A percentile compares a stretch with the other conserved stretches of the same genome.
Evolutionary conservation across 2,797 vertebrate genomes (phyloP).

Genomic region (Borostomias antarcticus): DNA sequence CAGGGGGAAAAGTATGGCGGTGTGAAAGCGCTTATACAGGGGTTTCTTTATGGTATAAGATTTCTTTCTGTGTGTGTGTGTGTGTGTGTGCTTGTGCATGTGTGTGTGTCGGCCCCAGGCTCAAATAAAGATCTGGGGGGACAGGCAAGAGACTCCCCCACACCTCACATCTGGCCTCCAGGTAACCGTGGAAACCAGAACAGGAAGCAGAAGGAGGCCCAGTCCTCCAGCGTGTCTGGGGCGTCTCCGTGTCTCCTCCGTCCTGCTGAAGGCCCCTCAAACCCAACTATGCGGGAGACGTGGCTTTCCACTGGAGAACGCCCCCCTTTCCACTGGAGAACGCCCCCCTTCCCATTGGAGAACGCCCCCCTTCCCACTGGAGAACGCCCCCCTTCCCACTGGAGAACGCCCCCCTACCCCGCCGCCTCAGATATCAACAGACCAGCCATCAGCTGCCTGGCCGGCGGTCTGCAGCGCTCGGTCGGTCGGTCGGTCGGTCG

Average conservation of each 20-base stretch:
- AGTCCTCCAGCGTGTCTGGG: conserved; percentile 38
- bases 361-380: too few relatives aligned
- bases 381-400: too few relatives aligned
- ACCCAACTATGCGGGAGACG: conserved; percentile 29
- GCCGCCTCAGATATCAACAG: neutral
- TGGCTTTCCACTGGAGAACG: neutral
- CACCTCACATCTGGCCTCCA: conserved; percentile 58
- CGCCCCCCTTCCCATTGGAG: too few relatives aligned
- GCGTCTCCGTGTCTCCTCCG: conserved; percentile 22
- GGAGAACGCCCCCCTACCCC: too few relatives aligned
- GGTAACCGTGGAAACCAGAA: conserved; percentile 58
- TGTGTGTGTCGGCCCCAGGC: conserved; percentile 22
- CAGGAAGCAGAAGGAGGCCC: conserved; percentile 45
- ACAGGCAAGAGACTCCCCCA: conserved; percentile 38
- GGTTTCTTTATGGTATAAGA: neutral
- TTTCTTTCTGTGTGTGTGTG: neutral
- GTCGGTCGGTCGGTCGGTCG: too few relatives aligned
- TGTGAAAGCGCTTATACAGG: too few relatives aligned
- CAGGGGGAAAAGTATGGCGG: too few relatives aligned
- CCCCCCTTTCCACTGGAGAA: neutral
- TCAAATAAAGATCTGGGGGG: conserved; percentile 22
- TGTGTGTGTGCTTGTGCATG: conserved; percentile 4
- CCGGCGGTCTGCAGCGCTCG: too few relatives aligned
- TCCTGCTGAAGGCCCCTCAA: conserved; percentile 33
- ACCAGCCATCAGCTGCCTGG: neutral